Conservation (phyloP, 2,113 vertebrate species). For the Triplophysa rosa region DNA sequence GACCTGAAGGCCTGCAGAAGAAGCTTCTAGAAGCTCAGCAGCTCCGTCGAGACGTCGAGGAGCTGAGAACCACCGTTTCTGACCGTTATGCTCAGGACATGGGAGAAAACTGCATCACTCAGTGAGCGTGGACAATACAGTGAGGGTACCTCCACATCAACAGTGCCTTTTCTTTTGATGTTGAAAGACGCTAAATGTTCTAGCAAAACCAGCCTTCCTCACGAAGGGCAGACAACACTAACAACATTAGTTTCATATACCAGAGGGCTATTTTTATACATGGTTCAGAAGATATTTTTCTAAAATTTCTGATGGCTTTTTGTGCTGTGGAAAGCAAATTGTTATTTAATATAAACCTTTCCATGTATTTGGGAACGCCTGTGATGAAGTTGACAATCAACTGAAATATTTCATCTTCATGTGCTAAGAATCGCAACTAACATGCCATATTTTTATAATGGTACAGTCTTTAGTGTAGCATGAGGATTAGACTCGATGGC, state of each 20-base stretch:
- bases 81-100: slow-evolving; percentile 97
- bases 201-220: background rate
- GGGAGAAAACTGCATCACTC: slow-evolving; percentile 96
- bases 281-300: slow-evolving; percentile 19
- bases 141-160: slow-evolving; percentile 14
- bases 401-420: slow-evolving; percentile 64
- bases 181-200: background rate
- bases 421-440: slow-evolving; percentile 55
- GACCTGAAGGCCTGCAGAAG: slow-evolving; percentile 81
- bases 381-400: slow-evolving; percentile 80
- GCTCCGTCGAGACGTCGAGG: slow-evolving; percentile 88
- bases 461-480: background rate
- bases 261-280: slow-evolving; percentile 44
- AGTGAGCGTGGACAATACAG: slow-evolving; percentile 32
- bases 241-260: slow-evolving; percentile 2
- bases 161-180: background rate
- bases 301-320: background rate
- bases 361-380: slow-evolving; percentile 60
- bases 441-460: slow-evolving; percentile 63
- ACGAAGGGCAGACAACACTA: slow-evolving; percentile 34
- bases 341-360: slow-evolving; percentile 65
- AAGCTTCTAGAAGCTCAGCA: slow-evolving; percentile 86
- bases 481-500: background rate
- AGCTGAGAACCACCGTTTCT: slow-evolving; percentile 88
- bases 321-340: background rate